phyloP scores from a whole-genome alignment of 2,113 vertebrate genomes.

The Xiphophorus couchianus region DNA sequence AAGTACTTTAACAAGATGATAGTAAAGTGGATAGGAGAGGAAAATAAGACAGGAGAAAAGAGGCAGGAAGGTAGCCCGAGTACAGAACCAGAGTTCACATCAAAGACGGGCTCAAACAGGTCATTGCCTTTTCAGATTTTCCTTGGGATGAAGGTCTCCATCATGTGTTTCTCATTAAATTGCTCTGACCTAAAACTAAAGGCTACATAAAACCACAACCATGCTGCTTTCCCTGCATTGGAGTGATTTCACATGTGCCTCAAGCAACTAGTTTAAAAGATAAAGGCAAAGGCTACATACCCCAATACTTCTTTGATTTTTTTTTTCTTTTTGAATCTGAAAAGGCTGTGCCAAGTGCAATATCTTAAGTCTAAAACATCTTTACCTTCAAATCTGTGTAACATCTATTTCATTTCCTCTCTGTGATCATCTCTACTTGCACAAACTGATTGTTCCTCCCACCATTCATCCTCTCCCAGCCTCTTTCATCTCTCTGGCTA shows the following conservation, averaged over 20 bases:
- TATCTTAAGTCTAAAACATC: conserved; percentile 45
- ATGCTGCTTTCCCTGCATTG: neutral
- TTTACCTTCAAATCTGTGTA: conserved; percentile 19
- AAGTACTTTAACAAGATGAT: conserved; percentile 10
- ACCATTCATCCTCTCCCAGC: conserved; percentile 14
- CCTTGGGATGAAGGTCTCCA: conserved; percentile 52
- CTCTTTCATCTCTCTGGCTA: conserved; percentile 20
- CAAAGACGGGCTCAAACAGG: conserved; percentile 60
- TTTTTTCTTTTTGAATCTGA: conserved; percentile 20
- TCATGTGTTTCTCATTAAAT: conserved; percentile 69
- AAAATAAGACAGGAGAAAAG: conserved; percentile 40
- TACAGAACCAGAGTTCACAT: conserved; percentile 62
- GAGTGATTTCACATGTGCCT: conserved; percentile 15
- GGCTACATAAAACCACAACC: conserved; percentile 32
- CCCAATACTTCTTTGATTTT: neutral
- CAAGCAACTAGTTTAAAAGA: conserved; percentile 24
- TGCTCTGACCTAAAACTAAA: conserved; percentile 39
- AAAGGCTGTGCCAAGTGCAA: conserved; percentile 37
- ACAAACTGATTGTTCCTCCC: conserved; percentile 33
- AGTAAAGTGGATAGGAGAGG: conserved; percentile 24
- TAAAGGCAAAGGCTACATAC: neutral
- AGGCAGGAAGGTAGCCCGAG: conserved; percentile 45
- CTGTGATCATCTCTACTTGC: conserved; percentile 26
- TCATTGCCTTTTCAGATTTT: conserved; percentile 53
- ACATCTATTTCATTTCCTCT: conserved; percentile 41